Conservation (phyloP, 2,888 invertebrate genomes). For the Platycnemis pennipes region DNA sequence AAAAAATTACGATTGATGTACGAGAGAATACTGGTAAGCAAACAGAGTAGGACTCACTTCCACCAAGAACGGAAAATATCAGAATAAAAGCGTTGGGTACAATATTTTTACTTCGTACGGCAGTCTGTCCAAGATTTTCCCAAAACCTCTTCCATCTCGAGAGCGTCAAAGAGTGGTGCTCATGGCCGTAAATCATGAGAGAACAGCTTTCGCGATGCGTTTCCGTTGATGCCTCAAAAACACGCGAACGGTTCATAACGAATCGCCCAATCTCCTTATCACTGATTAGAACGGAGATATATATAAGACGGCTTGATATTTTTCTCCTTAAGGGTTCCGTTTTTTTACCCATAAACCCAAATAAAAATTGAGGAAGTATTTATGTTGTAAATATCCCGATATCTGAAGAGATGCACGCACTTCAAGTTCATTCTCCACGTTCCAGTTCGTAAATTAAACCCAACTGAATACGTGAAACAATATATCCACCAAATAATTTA, state of each 20-base stretch:
- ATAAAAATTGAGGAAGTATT: neutral
- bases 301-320: neutral
- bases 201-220: slow-evolving; percentile 10
- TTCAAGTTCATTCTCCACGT: neutral
- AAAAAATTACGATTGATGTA: no score
- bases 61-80: no score
- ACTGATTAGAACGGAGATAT: neutral
- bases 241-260: slow-evolving; percentile 1
- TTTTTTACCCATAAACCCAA: neutral
- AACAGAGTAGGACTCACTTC: neutral
- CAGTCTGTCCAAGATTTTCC: neutral
- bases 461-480: no score
- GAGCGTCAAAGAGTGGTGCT: neutral
- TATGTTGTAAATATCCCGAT: neutral
- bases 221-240: slow-evolving; percentile 12
- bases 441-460: no score
- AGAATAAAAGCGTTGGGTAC: no score
- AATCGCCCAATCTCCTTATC: neutral
- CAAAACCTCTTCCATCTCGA: neutral
- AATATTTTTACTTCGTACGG: no score
- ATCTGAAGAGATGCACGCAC: neutral
- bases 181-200: neutral
- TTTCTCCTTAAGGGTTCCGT: neutral
- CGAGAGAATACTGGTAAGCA: neutral
- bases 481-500: no score